These are phyloP conservation scores for Pyrrhia umbra DNA, from an alignment of 2,888 invertebrate genomes.

Conservation along the genomic window DNA sequence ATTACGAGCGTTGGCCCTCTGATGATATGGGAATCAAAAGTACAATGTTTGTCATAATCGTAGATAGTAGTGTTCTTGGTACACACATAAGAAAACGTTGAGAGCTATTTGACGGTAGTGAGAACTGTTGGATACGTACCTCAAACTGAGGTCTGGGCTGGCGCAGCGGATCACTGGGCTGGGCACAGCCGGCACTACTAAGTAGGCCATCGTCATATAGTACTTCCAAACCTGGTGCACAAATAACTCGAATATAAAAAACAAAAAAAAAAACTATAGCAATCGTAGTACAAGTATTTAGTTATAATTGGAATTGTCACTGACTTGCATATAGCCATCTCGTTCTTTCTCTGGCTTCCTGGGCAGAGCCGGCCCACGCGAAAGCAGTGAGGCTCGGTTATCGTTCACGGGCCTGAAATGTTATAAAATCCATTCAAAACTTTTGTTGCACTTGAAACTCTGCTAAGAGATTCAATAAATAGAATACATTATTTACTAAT, in stretches of 20 bases:
- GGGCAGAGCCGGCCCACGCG: conserved; percentile 95
- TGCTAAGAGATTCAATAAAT: no score
- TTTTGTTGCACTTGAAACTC: no score
- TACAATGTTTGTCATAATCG: neutral
- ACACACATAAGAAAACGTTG: conserved; percentile 10
- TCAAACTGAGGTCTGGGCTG: conserved; percentile 97
- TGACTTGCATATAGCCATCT: conserved; percentile 96
- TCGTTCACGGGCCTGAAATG: conserved; percentile 96
- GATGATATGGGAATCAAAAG: neutral
- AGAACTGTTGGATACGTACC: conserved; percentile 88
- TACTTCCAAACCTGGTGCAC: conserved; percentile 96
- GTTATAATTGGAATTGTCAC: conserved; percentile 26
- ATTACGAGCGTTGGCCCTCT: no score
- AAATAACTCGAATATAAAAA: neutral
- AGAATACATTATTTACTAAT: no score
- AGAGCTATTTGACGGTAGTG: conserved; percentile 2
- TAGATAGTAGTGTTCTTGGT: conserved; percentile 16
- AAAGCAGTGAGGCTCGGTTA: conserved; percentile 97
- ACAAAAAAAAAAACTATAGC: neutral
- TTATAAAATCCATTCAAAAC: neutral
- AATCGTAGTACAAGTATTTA: no score
- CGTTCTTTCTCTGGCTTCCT: conserved; percentile 98
- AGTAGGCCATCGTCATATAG: conserved; percentile 98
- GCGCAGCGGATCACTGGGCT: conserved; percentile 97
- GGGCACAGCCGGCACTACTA: conserved; percentile 97